A percentile compares a stretch with the other conserved stretches of the same genome.
Conservation (phyloP, 2,888 invertebrate species). For the Colletes collaris region DNA sequence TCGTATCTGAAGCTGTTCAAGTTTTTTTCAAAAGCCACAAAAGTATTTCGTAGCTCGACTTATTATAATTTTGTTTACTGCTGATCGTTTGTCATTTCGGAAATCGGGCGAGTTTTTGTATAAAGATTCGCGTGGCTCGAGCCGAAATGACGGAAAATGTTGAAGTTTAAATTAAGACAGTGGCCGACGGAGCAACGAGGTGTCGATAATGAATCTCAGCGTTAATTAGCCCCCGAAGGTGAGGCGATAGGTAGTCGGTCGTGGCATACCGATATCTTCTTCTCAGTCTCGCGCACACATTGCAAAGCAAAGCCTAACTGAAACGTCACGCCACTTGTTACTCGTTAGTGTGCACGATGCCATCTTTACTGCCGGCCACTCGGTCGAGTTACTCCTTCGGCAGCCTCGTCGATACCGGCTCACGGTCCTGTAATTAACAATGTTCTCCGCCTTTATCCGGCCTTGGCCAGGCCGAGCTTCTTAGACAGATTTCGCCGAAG, state of each 20-base stretch:
- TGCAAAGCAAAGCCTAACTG: conserved; percentile 77
- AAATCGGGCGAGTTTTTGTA: background rate
- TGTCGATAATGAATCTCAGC: conserved; percentile 81
- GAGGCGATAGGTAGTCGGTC: conserved; percentile 77
- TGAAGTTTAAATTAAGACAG: conserved; percentile 75
- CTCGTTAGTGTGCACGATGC: conserved; percentile 80
- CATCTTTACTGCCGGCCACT: conserved; percentile 74
- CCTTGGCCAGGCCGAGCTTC: conserved; percentile 36
- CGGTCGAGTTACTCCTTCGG: conserved; percentile 63
- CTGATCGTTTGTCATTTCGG: background rate
- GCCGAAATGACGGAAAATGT: conserved; percentile 52
- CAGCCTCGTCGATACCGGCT: conserved; percentile 70
- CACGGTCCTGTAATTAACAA: conserved; percentile 77
- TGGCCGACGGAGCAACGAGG: conserved; percentile 68
- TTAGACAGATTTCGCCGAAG: conserved; percentile 53
- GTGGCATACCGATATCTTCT: conserved; percentile 79
- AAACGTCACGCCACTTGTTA: conserved; percentile 80
- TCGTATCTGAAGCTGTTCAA: background rate
- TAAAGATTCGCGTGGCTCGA: background rate
- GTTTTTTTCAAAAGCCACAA: background rate
- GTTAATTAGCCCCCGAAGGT: conserved; percentile 79
- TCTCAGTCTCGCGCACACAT: conserved; percentile 52
- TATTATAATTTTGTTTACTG: too few species aligned
- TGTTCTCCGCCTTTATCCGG: conserved; percentile 63
- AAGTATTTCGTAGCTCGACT: too few species aligned